phyloP scores from a whole-genome alignment of 1,140 invertebrate genomes.

The Drosophila chauvacae region DNA sequence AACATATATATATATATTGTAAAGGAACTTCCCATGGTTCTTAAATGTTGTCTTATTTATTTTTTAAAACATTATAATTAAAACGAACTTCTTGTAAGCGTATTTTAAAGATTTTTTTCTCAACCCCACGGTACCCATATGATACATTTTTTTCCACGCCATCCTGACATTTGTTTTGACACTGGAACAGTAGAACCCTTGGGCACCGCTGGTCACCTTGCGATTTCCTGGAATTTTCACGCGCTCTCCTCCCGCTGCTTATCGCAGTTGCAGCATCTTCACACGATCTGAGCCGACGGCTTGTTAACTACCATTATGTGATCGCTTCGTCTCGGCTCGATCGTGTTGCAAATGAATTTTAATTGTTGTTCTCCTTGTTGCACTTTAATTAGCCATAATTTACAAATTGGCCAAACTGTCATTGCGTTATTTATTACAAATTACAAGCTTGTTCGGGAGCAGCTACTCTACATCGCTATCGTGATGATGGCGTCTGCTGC shows the following conservation, averaged over 20 bases:
- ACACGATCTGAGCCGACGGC: conserved; percentile 71
- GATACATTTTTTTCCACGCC: conserved; percentile 3
- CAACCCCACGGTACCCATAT: conserved; percentile 19
- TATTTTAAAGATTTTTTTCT: background rate
- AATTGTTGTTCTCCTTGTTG: conserved; percentile 53
- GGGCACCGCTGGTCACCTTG: conserved; percentile 46
- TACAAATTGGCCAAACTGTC: conserved; percentile 45
- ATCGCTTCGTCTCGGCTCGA: conserved; percentile 15
- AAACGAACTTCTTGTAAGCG: too few species aligned
- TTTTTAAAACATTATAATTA: background rate
- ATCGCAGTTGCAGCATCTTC: conserved; percentile 66
- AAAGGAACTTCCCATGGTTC: too few species aligned
- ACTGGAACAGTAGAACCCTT: conserved; percentile 31
- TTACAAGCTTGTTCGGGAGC: conserved; percentile 9
- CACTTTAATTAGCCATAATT: conserved; percentile 60
- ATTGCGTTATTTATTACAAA: conserved; percentile 27
- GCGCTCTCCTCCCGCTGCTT: conserved; percentile 57
- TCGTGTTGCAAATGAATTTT: conserved; percentile 79
- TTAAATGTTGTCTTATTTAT: background rate
- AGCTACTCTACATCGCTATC: conserved; percentile 4
- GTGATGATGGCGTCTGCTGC: too few species aligned
- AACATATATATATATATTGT: too few species aligned
- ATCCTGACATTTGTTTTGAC: conserved; percentile 70
- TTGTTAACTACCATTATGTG: conserved; percentile 67
- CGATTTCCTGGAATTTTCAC: conserved; percentile 76